Evolutionary conservation across 2,797 vertebrate species (phyloP).

Genomic region (Eutrigla gurnardus): DNA sequence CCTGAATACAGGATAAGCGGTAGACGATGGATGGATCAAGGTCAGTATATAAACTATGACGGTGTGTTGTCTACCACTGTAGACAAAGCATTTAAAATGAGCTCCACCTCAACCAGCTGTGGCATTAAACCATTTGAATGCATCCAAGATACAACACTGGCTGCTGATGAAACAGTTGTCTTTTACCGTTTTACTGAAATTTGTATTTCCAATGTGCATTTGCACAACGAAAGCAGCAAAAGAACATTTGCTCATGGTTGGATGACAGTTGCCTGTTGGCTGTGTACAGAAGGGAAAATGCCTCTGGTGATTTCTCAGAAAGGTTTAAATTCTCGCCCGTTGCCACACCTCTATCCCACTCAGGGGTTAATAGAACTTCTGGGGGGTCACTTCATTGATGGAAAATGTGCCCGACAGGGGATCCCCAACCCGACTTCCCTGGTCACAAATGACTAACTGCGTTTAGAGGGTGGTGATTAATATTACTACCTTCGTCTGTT

Average conservation of each 20-base stretch:
- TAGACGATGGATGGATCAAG: no score
- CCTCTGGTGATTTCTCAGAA: background rate
- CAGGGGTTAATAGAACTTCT: constrained; percentile 8
- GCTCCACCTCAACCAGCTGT: background rate
- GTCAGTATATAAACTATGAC: background rate
- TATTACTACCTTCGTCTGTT: background rate
- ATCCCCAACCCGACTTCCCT: constrained; percentile 26
- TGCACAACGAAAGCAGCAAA: background rate
- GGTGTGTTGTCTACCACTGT: background rate
- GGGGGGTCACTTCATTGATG: constrained; percentile 13
- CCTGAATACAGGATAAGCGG: no score
- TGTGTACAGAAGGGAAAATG: background rate
- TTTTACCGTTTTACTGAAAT: background rate
- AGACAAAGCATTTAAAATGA: background rate
- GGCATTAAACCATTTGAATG: no score
- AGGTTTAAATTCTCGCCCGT: background rate
- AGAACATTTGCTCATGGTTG: background rate
- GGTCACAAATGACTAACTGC: constrained; percentile 37
- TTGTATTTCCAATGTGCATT: constrained; percentile 31
- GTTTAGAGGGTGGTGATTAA: constrained; percentile 11
- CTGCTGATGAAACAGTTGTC: no score
- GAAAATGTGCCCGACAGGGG: constrained; percentile 28
- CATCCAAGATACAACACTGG: no score
- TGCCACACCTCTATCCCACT: background rate
- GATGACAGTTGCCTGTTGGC: background rate